Conservation (phyloP, 2,888 invertebrate species). For the Didymodactylos carnosus region DNA sequence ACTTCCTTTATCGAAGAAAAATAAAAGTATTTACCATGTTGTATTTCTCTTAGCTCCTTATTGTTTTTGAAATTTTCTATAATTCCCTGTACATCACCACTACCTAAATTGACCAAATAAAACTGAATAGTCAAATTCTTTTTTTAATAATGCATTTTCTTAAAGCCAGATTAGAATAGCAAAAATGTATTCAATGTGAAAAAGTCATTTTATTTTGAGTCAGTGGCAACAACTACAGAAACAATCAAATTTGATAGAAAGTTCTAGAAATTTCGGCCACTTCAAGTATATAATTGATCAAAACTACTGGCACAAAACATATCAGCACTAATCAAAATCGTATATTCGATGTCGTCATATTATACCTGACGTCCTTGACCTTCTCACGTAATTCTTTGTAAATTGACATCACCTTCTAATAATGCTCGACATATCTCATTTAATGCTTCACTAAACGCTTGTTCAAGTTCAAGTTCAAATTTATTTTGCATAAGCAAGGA, state of each 20-base stretch:
- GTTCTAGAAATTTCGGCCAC: conserved; percentile 48
- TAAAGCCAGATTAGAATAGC: too few species aligned
- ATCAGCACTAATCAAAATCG: conserved; percentile 91
- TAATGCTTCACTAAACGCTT: conserved; percentile 93
- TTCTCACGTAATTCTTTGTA: conserved; percentile 82
- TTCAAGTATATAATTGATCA: conserved; percentile 94
- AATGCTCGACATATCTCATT: conserved; percentile 94
- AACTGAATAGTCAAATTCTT: too few species aligned
- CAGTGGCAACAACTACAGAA: conserved; percentile 83
- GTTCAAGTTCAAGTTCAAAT: too few species aligned
- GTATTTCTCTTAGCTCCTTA: conserved; percentile 88
- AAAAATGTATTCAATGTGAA: too few species aligned
- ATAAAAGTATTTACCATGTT: conserved; percentile 55
- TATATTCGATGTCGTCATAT: conserved; percentile 26
- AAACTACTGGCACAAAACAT: conserved; percentile 99
- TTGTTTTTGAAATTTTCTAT: conserved; percentile 97
- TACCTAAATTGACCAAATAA: too few species aligned
- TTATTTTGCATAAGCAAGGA: too few species aligned
- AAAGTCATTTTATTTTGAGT: too few species aligned
- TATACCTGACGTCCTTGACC: conserved; percentile 45
- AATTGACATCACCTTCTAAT: conserved; percentile 85
- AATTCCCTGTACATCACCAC: conserved; percentile 88
- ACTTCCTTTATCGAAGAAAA: too few species aligned
- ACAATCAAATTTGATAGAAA: neutral
- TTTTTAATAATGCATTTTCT: too few species aligned